Percentiles rank a stretch among this genome's conserved stretches.
Conservation (phyloP, 1,140 invertebrate genomes). For the Eciton burchellii region DNA sequence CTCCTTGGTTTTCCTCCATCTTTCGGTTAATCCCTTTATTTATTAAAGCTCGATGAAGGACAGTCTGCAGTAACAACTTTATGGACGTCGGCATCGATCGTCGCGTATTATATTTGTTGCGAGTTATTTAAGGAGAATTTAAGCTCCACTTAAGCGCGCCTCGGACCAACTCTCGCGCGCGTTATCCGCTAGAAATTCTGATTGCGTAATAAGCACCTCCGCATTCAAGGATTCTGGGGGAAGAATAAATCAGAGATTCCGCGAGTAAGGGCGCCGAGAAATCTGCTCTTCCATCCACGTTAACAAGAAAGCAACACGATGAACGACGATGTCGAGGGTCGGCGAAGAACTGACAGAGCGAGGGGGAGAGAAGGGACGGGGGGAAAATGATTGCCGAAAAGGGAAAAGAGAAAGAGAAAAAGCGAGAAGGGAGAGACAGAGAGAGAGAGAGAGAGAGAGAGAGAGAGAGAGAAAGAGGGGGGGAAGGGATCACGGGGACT, state of each 20-base stretch:
- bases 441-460: slow-evolving; percentile 25
- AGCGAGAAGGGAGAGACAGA: neutral
- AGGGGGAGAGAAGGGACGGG: slow-evolving; percentile 5
- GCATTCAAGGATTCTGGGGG: slow-evolving; percentile 13
- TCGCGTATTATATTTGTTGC: neutral
- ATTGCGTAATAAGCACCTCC: slow-evolving; percentile 33
- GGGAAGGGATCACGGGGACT: slow-evolving; percentile 26
- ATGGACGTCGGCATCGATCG: neutral
- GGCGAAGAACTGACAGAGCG: slow-evolving; percentile 54
- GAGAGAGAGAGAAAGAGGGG: neutral
- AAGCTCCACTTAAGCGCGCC: slow-evolving; percentile 23
- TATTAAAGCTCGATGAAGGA: no score
- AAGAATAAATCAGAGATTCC: slow-evolving; percentile 54
- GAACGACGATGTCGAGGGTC: slow-evolving; percentile 25
- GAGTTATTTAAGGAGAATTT: no score
- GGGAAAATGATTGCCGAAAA: slow-evolving; percentile 36
- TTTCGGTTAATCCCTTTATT: no score
- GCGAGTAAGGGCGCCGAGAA: slow-evolving; percentile 37
- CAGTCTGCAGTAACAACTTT: no score
- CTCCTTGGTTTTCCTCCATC: no score
- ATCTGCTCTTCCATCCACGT: slow-evolving; percentile 48
- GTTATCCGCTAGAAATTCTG: slow-evolving; percentile 9
- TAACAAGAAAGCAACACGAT: slow-evolving; percentile 54
- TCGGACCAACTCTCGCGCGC: neutral
- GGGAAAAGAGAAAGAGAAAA: slow-evolving; percentile 48